phyloP scores from a whole-genome alignment of 2,113 vertebrate species.

The Apteryx owenii region DNA sequence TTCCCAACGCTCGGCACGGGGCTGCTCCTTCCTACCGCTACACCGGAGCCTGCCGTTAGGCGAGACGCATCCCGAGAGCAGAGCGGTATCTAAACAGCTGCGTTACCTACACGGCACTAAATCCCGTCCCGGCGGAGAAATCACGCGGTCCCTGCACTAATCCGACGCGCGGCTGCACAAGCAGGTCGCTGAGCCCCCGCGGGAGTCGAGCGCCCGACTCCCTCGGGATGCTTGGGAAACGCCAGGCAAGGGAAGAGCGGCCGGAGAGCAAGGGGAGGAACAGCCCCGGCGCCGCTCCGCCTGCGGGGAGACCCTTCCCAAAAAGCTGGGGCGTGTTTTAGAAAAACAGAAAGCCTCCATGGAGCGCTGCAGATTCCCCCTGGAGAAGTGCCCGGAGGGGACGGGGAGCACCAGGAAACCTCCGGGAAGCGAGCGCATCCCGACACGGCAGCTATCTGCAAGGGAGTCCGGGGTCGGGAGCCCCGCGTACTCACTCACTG shows the following conservation, averaged over 20 bases:
- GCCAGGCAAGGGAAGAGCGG: neutral
- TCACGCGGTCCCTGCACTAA: neutral
- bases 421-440: no score
- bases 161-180: no score
- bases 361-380: neutral
- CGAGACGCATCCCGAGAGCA: no score
- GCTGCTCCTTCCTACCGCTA: neutral
- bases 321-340: accelerated
- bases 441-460: neutral
- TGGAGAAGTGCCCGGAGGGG: accelerated
- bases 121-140: neutral
- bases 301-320: neutral
- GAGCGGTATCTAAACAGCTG: no score
- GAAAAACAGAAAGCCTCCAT: neutral
- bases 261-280: accelerated
- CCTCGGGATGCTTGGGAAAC: neutral
- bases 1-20: neutral
- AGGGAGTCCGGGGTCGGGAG: neutral
- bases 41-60: neutral
- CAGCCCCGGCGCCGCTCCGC: accelerated
- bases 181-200: no score
- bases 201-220: neutral
- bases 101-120: no score
- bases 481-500: neutral
- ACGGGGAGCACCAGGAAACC: neutral